A percentile compares a stretch with the other conserved stretches of the same genome.
Conservation (phyloP, 2,888 invertebrate species). For the Archips crataeganus region DNA sequence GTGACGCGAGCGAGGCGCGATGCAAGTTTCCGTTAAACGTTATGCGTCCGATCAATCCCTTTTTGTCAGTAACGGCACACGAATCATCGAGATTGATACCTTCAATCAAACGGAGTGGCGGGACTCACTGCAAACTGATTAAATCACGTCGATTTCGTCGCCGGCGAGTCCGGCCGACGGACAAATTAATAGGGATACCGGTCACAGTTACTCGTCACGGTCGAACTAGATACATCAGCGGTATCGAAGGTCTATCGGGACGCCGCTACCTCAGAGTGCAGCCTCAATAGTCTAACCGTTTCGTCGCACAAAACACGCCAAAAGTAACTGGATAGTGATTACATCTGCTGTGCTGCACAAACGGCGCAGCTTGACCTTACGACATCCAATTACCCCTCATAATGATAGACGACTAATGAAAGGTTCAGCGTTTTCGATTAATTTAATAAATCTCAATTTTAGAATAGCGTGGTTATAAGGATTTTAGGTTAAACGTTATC, state of each 20-base stretch:
- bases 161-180: conserved; percentile 55
- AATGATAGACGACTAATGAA: conserved; percentile 57
- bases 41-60: conserved; percentile 76
- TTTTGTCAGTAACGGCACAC: conserved; percentile 82
- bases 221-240: conserved; percentile 67
- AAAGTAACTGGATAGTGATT: conserved; percentile 38
- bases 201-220: conserved; percentile 75
- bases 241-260: conserved; percentile 58
- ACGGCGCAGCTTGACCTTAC: conserved; percentile 52
- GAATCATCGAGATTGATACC: conserved; percentile 81
- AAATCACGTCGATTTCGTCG: conserved; percentile 81
- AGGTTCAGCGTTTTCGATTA: conserved; percentile 48
- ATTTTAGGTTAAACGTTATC: conserved; percentile 62
- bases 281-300: conserved; percentile 32
- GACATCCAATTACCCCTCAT: conserved; percentile 55
- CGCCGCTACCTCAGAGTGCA: conserved; percentile 12
- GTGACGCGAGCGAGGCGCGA: conserved; percentile 76
- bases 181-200: conserved; percentile 71
- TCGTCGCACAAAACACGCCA: conserved; percentile 39
- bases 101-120: conserved; percentile 78
- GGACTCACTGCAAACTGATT: conserved; percentile 79
- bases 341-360: conserved; percentile 32
- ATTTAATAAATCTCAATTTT: conserved; percentile 60
- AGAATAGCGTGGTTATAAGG: conserved; percentile 52
- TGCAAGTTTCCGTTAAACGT: conserved; percentile 81